These are phyloP conservation scores for Cheirogaleus medius DNA, from an alignment of 2,113 vertebrate species.

Conservation along the genomic window DNA sequence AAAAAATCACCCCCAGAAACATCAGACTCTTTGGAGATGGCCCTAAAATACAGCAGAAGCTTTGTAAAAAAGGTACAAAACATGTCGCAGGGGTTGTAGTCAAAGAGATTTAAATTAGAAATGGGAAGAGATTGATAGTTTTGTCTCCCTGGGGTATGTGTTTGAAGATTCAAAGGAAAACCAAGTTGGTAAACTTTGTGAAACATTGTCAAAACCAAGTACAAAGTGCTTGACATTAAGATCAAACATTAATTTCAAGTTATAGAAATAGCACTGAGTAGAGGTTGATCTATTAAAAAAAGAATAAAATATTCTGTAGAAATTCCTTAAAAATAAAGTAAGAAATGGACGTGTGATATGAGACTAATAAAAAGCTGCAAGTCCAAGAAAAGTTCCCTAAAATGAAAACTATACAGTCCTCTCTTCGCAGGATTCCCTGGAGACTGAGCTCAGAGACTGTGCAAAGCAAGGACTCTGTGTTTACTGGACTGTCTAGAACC, in stretches of 20 bases:
- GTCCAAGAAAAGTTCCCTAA: background rate
- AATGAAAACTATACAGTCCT: background rate
- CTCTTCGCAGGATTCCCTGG: fast-evolving
- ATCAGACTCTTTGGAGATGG: background rate
- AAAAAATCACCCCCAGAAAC: background rate
- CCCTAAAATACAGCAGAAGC: background rate
- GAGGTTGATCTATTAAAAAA: background rate
- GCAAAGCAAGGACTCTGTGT: fast-evolving
- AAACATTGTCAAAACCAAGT: background rate
- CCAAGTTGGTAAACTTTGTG: background rate
- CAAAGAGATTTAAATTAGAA: background rate
- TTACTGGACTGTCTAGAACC: background rate
- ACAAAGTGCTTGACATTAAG: background rate
- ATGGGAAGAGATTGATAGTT: background rate
- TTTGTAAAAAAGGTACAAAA: background rate
- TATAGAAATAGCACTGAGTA: background rate
- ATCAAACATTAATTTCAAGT: slow-evolving; percentile 1
- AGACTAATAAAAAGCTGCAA: background rate
- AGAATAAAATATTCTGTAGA: background rate
- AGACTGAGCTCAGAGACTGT: too few species aligned
- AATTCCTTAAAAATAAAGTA: background rate
- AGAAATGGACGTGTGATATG: background rate
- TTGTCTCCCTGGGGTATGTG: background rate
- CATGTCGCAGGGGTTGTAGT: background rate
- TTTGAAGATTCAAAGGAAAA: background rate